Base-by-base conservation (phyloP, 2,888 invertebrate species). In the Eristalis tenax region DNA sequence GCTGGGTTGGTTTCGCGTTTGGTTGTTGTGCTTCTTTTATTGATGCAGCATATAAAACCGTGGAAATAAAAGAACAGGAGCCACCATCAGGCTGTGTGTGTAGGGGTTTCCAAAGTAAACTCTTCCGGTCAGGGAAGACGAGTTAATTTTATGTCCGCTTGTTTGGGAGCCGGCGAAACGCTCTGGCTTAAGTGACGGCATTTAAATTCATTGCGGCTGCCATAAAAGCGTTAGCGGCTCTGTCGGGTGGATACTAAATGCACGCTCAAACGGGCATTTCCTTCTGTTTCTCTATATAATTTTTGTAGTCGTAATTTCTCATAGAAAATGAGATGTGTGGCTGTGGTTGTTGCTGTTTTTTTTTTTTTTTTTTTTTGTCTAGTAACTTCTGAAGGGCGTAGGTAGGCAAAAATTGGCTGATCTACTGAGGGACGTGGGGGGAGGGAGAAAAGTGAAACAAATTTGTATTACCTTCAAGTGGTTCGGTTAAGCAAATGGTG, bases 81-180 rank as follows among this genome's bases (percentile, higher is more conserved):
- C 18, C 26, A 8, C 15, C 23, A 32, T 43, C 43, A 4, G 43
- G n/a, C 15, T 15, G 18, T 2, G 15, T 13, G 43, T 38, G 43
- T 32, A 13, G 15, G 56, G 40, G 64, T 63, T 59, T 22, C 40
- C 38, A 75, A 69, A 80, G 59, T 43, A 69, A 82, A 70, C 75
- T 76, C 75, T 82, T 82, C 81, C 81, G 81, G 81, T 82, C 70
- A 76, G 43, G 15, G 81, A 75, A 81, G 81, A 82, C 76, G 81
- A 76, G 81, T 82, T 82, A 76, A 82, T 75, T 82, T 82, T 82
- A 82, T 82, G 69, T 76, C 76, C 70, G 18, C 26, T 10, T 18
- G 26, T 23, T 59, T 4, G 59, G 26, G 18, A 40, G 75, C 56
- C 65, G 57, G 50, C 1, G 38, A 40, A 40, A 22, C 59, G 69